Base-by-base conservation (phyloP, 2,797 vertebrate species). In the Urophycis tenuis region DNA sequence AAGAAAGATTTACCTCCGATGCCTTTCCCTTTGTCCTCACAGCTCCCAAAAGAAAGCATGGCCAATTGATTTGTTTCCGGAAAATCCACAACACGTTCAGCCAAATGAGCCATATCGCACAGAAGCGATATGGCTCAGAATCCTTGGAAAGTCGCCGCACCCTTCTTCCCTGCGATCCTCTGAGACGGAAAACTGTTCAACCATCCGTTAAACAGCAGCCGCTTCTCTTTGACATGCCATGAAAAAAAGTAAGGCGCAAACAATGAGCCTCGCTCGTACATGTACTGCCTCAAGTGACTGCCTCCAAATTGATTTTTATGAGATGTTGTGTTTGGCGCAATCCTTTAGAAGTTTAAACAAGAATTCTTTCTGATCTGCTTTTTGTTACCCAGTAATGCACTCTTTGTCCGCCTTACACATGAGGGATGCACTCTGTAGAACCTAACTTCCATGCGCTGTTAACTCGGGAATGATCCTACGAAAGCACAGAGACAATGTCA, bases 371-470 rank as follows among this genome's bases (percentile, higher is more conserved):
- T 80, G 77, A 83, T 85, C 74, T 73, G 80, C 73, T 34, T 77
- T 60, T 70, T 31, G 39, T 82, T 76, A 79, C 72, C 72, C 77
- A 35, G 73, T 80, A 73, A 78, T 82, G 82, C 69, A 83, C 80
- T 71, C 39, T 76, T 45, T 35, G 71, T 86, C 75, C 80, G 39
- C 80, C 73, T 22, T 72, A 70, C 34, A 53, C 82, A 86, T 83
- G 77, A 70, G 35, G 53, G 74, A 36, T 84, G 80, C 81, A 87
- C 72, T 76, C 49, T 17, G 14, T 32, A 39, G 53, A 81, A 80
- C 83, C 49, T 74, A 67, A 45, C 22, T 70, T 74, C 77, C 75
- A 81, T 25, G 77, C 81, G 77, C 73, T 30, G 33, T n/a, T 80
- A 73, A 71, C 71, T 67, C 73, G 76, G 71, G 75, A 74, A 81